These are phyloP conservation scores for Gobiocypris rarus DNA, from an alignment of 2,113 vertebrate genomes.

Conservation along the genomic window DNA sequence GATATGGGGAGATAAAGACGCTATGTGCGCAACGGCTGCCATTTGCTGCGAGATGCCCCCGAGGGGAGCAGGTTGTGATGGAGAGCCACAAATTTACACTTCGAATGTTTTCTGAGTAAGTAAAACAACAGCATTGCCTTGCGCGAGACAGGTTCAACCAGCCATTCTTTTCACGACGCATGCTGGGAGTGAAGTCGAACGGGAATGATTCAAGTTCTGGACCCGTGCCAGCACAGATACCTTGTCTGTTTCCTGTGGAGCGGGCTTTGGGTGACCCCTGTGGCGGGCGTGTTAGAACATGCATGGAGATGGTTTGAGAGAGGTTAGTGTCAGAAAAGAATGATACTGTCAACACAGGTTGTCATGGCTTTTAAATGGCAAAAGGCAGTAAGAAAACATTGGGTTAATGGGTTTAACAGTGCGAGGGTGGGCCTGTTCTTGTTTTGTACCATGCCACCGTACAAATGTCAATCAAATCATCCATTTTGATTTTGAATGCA, in stretches of 20 bases:
- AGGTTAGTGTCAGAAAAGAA: neutral
- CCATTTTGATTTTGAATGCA: neutral
- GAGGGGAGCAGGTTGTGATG: slow-evolving; percentile 34
- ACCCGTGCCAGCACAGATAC: slow-evolving; percentile 8
- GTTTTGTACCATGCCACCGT: neutral
- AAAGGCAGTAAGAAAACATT: neutral
- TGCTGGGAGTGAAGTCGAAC: slow-evolving; percentile 33
- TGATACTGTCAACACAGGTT: slow-evolving; percentile 1
- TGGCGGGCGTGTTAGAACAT: slow-evolving; percentile 25
- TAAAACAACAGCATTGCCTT: slow-evolving; percentile 20
- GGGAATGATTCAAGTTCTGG: slow-evolving; percentile 27
- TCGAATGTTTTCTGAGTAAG: slow-evolving; percentile 21
- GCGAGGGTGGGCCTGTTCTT: neutral
- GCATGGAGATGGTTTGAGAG: slow-evolving; percentile 10
- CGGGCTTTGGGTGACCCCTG: slow-evolving; percentile 15
- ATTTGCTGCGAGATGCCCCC: slow-evolving; percentile 7
- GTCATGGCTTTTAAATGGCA: slow-evolving; percentile 17
- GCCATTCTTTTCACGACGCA: neutral
- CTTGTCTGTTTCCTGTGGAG: slow-evolving; percentile 19
- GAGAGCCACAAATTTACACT: slow-evolving; percentile 38
- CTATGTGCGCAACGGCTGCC: slow-evolving; percentile 26
- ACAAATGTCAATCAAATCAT: slow-evolving; percentile 18
- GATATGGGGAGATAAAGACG: slow-evolving; percentile 39
- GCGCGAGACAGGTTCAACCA: slow-evolving; percentile 38
- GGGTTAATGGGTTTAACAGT: neutral